Evolutionary conservation across 2,113 vertebrate genomes (phyloP), one percentile per base, ranked within the genome.

Genomic region (Telmatochromis sp.): DNA sequence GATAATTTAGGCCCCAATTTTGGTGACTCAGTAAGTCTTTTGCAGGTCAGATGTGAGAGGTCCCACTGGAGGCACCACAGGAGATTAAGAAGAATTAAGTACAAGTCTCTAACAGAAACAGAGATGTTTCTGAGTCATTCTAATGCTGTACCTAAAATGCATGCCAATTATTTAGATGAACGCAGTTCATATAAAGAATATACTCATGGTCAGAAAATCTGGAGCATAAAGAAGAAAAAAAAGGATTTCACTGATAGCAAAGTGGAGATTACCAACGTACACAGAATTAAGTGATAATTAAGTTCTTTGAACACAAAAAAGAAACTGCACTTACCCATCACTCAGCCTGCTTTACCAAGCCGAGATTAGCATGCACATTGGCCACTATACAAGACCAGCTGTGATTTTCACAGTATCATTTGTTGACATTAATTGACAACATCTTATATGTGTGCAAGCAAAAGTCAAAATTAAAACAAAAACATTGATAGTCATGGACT

Each of bases 161-260:
- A 68, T 68, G 33, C 63, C 35, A 37, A 68, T 21, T 68, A 40
- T 68, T 23, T 40, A 40, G 63, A 40, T 21, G 0, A 68, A 68
- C 0, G 0, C 35, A 23, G n/a, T 23, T 68, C 7, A 23, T 6
- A 68, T 40, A 0, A 68, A 68, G 35, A 68, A 40, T 68, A 42
- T 42, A 42, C 65, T 42, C 2, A 23, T 70, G 33, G 63, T 68
- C 33, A 21, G 11, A 68, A 68, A 40, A 40, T 37, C 33, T 23
- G 12, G 35, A 75, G 8, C 14, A 47, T 11, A 73, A 47, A 75
- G 9, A 45, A 45, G 68, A 4, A 23, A 1, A n/a, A 68, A 6
- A 70, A 23, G 11, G 2, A 70, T 9, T 70, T 70, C 12, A 26
- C 31, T 45, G 13, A 45, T 26, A 45, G 13, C 13, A 73, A 47